Evolutionary conservation across 2,797 vertebrate genomes (phyloP).

Genomic region (Takifugu rubripes): DNA sequence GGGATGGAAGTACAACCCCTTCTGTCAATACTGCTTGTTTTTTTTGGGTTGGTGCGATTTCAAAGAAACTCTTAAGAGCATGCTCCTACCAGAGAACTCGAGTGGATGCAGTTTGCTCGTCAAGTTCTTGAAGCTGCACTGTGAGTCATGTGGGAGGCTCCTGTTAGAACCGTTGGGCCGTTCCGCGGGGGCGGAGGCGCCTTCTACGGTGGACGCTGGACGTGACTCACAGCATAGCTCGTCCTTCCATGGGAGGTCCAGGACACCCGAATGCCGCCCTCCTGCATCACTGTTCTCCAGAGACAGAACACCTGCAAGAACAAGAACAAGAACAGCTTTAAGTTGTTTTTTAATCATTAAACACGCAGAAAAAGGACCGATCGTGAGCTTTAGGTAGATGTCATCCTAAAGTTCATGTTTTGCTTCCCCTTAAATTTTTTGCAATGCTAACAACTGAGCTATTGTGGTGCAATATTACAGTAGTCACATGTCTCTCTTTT

Average conservation of each 20-base stretch:
- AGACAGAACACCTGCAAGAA: conserved; percentile 48
- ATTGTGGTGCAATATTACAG: too few relatives aligned
- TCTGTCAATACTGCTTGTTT: too few relatives aligned
- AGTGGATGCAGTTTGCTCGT: not conserved
- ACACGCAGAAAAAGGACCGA: not conserved
- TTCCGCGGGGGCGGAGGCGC: not conserved
- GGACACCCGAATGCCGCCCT: conserved; percentile 15
- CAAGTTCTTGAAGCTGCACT: conserved; percentile 48
- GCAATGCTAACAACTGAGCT: not conserved
- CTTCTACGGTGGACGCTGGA: conserved; percentile 13
- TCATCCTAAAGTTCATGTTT: not conserved
- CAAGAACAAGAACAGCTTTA: not conserved
- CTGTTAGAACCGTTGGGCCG: conserved; percentile 27
- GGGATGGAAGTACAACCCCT: too few relatives aligned
- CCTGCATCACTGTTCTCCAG: conserved; percentile 6
- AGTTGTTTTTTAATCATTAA: not conserved
- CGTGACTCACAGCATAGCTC: conserved; percentile 71
- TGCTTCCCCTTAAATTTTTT: conserved; percentile 4
- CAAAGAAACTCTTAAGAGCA: not conserved
- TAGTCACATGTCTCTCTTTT: too few relatives aligned
- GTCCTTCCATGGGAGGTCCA: conserved; percentile 67
- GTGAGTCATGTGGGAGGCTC: conserved; percentile 17
- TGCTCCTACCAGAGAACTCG: conserved; percentile 32
- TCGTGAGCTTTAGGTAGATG: not conserved
- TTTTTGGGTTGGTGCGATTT: too few relatives aligned